These are phyloP conservation scores for Neogale vison DNA, from an alignment of 2,113 vertebrate species.

Conservation along the genomic window DNA sequence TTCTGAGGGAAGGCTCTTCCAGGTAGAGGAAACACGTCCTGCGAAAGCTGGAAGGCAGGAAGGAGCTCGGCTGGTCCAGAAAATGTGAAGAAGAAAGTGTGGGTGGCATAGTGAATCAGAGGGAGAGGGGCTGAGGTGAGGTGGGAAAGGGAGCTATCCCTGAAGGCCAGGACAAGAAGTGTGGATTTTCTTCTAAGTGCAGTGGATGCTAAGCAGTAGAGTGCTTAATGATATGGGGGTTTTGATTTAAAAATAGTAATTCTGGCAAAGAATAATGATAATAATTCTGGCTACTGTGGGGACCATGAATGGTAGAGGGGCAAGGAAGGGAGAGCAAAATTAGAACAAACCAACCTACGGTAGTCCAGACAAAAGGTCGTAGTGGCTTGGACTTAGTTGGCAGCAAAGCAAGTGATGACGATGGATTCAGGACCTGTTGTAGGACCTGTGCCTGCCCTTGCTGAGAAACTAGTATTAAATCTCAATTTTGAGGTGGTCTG, in stretches of 20 bases:
- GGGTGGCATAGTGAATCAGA: fast-evolving
- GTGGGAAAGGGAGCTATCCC: neutral
- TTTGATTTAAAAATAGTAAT: neutral
- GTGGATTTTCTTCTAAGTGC: neutral
- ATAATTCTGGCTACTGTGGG: neutral
- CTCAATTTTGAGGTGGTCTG: neutral
- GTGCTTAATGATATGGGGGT: neutral
- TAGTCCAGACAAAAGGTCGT: neutral
- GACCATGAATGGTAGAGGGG: neutral
- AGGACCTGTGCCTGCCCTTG: neutral
- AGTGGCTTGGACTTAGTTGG: neutral
- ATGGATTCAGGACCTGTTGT: neutral
- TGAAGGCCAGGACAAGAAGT: neutral
- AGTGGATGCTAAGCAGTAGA: neutral
- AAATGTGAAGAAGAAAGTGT: neutral
- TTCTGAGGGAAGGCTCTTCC: neutral
- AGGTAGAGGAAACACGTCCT: neutral
- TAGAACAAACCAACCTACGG: neutral
- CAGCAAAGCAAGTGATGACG: neutral
- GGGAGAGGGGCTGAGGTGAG: neutral
- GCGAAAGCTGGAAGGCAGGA: neutral
- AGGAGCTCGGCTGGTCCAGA: neutral
- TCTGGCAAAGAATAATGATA: neutral
- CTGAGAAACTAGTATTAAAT: neutral
- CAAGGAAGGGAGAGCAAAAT: no score